These are phyloP conservation scores for Acrocephalus kingi DNA, from an alignment of 2,113 vertebrate species.

Conservation along the genomic window DNA sequence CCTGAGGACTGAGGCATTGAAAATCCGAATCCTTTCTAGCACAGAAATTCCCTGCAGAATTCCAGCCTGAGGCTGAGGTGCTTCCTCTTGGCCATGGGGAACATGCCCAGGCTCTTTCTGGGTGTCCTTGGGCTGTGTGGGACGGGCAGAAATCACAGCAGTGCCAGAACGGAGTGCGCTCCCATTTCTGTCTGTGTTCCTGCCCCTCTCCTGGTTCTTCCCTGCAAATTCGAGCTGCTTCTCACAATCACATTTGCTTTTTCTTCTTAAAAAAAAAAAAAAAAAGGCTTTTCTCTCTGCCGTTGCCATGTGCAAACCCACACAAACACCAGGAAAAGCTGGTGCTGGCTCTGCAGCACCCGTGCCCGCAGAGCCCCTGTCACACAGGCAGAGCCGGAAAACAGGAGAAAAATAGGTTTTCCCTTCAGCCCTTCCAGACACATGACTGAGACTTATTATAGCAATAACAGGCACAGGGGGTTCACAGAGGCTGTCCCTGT, in stretches of 20 bases:
- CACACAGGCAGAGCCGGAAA: constrained; percentile 35
- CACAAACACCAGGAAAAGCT: constrained; percentile 54
- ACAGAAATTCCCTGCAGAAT: not conserved
- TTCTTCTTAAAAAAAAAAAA: not conserved
- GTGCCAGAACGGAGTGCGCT: not conserved
- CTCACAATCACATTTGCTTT: not conserved
- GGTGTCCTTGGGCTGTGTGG: not conserved
- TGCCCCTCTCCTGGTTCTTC: not conserved
- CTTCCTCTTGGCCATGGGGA: not conserved
- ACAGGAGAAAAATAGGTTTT: constrained; percentile 59
- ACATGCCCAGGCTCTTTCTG: not conserved
- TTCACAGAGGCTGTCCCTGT: not conserved
- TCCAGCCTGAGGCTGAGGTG: not conserved
- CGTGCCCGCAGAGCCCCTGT: constrained; percentile 22
- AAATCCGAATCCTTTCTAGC: not conserved
- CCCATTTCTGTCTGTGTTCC: not conserved
- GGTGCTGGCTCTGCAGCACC: not conserved
- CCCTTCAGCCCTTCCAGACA: constrained; percentile 54
- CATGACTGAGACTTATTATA: constrained; percentile 57
- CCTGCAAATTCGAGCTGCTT: constrained; percentile 1
- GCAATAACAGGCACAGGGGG: constrained; percentile 7
- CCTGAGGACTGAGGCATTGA: not conserved
- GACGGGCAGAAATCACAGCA: not conserved
- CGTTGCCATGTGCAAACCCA: constrained; percentile 63
- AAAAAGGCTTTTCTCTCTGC: not conserved